Evolutionary conservation across 2,113 vertebrate genomes (phyloP), one percentile per base, ranked within the genome.

Genomic region (Neotoma lepida): DNA sequence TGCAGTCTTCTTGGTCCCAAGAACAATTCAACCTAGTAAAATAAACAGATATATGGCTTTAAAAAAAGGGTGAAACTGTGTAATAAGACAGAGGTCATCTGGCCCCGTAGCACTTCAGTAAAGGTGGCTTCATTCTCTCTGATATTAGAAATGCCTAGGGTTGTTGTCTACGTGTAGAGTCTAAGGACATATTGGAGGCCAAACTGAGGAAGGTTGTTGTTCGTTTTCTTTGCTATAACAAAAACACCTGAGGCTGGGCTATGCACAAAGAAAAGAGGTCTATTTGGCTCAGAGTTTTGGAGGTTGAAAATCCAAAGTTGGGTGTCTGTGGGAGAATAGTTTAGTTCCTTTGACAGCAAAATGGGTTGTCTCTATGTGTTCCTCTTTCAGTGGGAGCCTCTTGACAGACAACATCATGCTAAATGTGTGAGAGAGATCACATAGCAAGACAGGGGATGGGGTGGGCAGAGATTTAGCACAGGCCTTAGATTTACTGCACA

Each of bases 141-240:
- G 51, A 89, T 18, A 41, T 74, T 64, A 68, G n/a, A 94, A 77
- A 56, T 66, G 22, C 17, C 33, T 17, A 4, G 39, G 1, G 6
- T 13, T 68, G 54, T 66, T 28, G 28, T 87, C 89, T 95, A 4
- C 63, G 54, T 90, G 33, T 54, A 56, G 66, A 74, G 9, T 66
- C 51, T 81, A 64, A 49, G 26, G 78, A n/a, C 14, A 33, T 9
- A 4, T 6, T 46, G 28, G 22, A 86, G 70, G 51, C 30, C 92
- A 93, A 64, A 68, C 87, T 87, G 41, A 64, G 30, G 86, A 89
- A 51, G n/a, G 26, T 41, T 15, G 24, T 61, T 28, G 26, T 51
- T 51, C 14, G 26, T 82, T 64, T 93, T 82, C 54, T 93, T 44
- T 89, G 44, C 44, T 93, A 41, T 73, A 63, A 82, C 76, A 89